Evolutionary conservation across 1,140 invertebrate species (phyloP).

Genomic region (Caenorhabditis tropicalis): DNA sequence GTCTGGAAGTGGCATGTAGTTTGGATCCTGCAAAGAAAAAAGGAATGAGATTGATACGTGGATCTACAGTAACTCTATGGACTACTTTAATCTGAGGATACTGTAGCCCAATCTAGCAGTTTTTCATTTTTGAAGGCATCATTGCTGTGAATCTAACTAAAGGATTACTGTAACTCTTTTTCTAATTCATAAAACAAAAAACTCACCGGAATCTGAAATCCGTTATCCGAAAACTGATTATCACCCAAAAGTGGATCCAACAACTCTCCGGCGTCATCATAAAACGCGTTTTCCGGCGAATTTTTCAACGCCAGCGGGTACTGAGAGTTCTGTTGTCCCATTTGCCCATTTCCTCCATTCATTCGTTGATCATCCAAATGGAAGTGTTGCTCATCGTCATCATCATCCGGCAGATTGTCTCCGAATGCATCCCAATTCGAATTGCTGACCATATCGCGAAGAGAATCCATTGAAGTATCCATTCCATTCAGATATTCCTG

Average conservation of each 20-base stretch:
- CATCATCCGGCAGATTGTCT: neutral
- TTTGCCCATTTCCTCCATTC: neutral
- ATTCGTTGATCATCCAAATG: neutral
- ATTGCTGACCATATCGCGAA: constrained; percentile 42
- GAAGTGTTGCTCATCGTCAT: neutral
- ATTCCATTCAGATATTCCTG: constrained; percentile 49
- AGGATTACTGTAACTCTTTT: no score
- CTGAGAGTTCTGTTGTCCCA: neutral
- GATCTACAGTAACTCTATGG: no score
- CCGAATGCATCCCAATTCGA: constrained; percentile 38
- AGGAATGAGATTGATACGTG: no score
- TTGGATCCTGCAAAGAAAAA: neutral
- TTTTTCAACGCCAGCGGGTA: neutral
- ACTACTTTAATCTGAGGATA: no score
- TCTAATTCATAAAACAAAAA: no score
- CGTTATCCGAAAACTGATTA: neutral
- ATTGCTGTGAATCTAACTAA: no score
- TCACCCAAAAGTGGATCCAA: neutral
- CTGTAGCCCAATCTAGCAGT: no score
- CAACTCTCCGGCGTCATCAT: neutral
- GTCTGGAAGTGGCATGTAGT: neutral
- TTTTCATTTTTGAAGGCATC: no score
- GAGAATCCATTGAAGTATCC: constrained; percentile 19
- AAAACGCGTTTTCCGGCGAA: neutral
- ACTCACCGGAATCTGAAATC: neutral